Evolutionary conservation across 2,888 invertebrate species (phyloP), one percentile per base, ranked within the genome.

Genomic region (Polydrusus pterygomalis): DNA sequence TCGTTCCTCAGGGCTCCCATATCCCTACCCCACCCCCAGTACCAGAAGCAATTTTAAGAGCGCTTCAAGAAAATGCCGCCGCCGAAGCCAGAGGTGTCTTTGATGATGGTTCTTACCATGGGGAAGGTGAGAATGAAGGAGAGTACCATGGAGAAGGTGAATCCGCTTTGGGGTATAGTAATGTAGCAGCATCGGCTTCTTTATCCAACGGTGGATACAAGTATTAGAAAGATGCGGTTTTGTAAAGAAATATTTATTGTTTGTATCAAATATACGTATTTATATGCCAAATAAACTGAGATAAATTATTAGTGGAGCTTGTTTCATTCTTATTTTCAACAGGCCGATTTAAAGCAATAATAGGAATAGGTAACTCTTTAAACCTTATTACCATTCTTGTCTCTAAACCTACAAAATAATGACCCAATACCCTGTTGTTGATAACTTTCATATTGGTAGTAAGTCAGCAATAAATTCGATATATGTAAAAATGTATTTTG

Each of bases 21-120:
- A 83, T 91, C 38, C 91, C 91, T 17, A 90, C 90, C 0, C 88
- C 91, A 0, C 91, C 91, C 0, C 90, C 90, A 30, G 90, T 91
- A 78, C 91, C 91, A 0, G 90, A 89, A 73, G 90, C 88, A n/a
- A 91, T 91, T 79, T 86, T 89, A 47, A 87, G 88, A 73, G 73
- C 81, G 9, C 60, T 82, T 47, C 77, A 82, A 74, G 75, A 79
- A 18, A 82, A 82, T 72, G 78, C 79, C 10, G 80, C 78, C n/a
- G 81, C 80, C 20, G 84, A 82, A 77, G 81, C 80, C 34, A 75
- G 79, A 64, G 81, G 81, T 43, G 73, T 79, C 10, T 71, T 75
- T 15, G 71, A 73, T 49, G 73, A 78, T 47, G 75, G 79, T 8
- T 70, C 70, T 15, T 78, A 75, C 40, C 72, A 64, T 20, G 74